These are phyloP conservation scores for Mormyrops attenuatus DNA, from an alignment of 2,797 vertebrate genomes.

Conservation along the genomic window DNA sequence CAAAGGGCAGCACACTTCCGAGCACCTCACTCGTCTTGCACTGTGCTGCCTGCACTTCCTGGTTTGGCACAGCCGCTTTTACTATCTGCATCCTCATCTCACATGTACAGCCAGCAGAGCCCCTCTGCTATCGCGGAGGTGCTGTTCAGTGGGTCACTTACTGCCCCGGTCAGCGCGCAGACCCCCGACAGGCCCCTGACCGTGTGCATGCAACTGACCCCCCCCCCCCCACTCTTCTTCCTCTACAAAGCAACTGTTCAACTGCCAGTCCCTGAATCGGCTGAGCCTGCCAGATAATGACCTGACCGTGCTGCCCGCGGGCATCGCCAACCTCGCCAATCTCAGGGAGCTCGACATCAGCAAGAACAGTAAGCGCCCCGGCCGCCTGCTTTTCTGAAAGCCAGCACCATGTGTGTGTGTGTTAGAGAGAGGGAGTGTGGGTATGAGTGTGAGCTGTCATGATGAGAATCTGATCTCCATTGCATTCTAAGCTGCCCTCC, in stretches of 20 bases:
- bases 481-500: neutral
- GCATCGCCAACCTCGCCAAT: slow-evolving; percentile 96
- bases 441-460: neutral
- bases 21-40: neutral
- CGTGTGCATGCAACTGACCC: neutral
- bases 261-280: slow-evolving; percentile 92
- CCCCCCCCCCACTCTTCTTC: slow-evolving; percentile 32
- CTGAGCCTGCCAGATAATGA: slow-evolving; percentile 99
- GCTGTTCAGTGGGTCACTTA: neutral
- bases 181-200: neutral
- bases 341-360: slow-evolving; percentile 99
- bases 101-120: neutral
- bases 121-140: neutral
- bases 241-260: slow-evolving; percentile 87
- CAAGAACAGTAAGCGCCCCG: slow-evolving; percentile 88
- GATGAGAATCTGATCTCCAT: neutral
- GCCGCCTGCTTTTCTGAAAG: neutral
- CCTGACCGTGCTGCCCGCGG: slow-evolving; percentile 85
- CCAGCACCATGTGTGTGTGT: neutral
- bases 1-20: neutral
- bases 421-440: neutral
- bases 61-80: neutral
- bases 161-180: neutral
- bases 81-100: neutral
- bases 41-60: neutral